A percentile compares a stretch with the other conserved stretches of the same genome.
Evolutionary conservation across 2,113 vertebrate genomes (phyloP).

Genomic region (Cyprinodon variegatus): DNA sequence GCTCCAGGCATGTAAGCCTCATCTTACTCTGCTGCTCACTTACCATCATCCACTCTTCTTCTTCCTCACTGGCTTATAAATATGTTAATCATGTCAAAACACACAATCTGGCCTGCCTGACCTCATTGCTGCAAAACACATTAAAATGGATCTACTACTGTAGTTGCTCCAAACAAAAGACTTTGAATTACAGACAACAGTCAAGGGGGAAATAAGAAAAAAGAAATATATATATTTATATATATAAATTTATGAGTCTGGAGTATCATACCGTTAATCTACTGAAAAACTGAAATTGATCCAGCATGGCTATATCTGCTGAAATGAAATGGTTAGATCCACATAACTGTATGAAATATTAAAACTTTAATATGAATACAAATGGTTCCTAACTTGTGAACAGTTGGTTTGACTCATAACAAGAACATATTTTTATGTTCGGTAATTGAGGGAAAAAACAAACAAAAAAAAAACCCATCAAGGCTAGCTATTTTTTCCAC

Average conservation of each 20-base stretch:
- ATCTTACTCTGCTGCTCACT: conserved; percentile 50
- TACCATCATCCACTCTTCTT: conserved; percentile 52
- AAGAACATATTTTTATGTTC: not conserved
- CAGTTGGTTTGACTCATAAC: not conserved
- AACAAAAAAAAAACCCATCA: not conserved
- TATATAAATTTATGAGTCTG: not conserved
- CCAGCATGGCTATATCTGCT: conserved; percentile 11
- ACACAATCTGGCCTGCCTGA: conserved; percentile 40
- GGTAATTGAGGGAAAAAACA: not conserved
- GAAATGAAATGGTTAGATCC: conserved; percentile 11
- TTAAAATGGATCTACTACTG: conserved; percentile 37
- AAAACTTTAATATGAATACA: not conserved
- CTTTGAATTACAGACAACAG: conserved; percentile 8
- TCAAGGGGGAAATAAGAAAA: not conserved
- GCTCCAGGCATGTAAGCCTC: conserved; percentile 55
- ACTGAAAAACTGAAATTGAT: not conserved
- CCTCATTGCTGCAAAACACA: conserved; percentile 59
- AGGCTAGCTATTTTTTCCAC: not conserved
- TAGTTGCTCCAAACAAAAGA: conserved; percentile 17
- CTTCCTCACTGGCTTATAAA: conserved; percentile 57
- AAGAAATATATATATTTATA: not conserved
- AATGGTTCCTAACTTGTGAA: not conserved
- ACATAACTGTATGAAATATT: conserved; percentile 31
- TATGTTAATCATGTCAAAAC: conserved; percentile 58
- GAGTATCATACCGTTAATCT: not conserved